A percentile compares a stretch with the other conserved stretches of the same genome.
phyloP scores from a whole-genome alignment of 2,113 vertebrate species.

The Pedionomus torquatus region DNA sequence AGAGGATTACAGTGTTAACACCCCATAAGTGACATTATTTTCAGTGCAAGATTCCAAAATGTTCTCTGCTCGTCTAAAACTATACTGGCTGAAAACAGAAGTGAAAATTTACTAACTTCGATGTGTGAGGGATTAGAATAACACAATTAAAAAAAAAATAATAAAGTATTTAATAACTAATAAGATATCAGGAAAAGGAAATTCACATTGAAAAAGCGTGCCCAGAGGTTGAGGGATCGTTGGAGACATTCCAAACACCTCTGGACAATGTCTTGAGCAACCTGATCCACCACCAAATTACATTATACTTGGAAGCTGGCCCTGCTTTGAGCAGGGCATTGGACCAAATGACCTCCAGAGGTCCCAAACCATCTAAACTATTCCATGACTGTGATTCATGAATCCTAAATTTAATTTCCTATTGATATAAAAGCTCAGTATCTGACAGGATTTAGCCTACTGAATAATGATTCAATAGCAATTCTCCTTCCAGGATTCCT shows the following conservation, averaged over 20 bases:
- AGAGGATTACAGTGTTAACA: not conserved
- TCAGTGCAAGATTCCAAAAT: not conserved
- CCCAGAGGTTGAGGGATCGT: not conserved
- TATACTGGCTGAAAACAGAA: not conserved
- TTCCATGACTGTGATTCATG: not conserved
- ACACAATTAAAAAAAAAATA: not conserved
- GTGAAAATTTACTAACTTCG: not conserved
- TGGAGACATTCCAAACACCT: not conserved
- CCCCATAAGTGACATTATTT: not conserved
- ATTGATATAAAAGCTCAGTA: not conserved
- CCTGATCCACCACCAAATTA: not conserved
- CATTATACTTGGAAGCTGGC: not conserved
- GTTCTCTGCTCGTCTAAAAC: not conserved
- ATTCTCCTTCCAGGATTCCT: not conserved
- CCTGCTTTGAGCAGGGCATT: not conserved
- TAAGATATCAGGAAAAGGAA: not conserved
- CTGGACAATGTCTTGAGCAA: not conserved
- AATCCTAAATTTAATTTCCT: not conserved
- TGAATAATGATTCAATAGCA: not conserved
- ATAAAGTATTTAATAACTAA: not conserved
- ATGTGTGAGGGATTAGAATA: not conserved
- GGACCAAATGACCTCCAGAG: not conserved
- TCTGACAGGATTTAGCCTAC: not conserved
- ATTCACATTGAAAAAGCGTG: not conserved
- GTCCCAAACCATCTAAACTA: not conserved